Evolutionary conservation across 2,113 vertebrate genomes (phyloP).

Genomic region (Eubucco bourcierii): DNA sequence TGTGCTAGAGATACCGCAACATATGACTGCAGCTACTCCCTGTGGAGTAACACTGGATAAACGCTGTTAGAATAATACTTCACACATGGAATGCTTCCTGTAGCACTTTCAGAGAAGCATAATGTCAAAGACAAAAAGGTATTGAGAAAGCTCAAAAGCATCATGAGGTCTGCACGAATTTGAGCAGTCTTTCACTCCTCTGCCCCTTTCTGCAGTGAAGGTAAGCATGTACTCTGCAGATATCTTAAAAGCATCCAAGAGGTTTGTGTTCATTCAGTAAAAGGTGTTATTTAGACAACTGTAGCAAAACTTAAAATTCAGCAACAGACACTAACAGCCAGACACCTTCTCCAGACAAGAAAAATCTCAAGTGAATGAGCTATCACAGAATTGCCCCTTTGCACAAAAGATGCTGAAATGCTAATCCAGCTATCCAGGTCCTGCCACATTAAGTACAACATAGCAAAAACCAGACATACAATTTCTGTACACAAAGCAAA

Average conservation of each 20-base stretch:
- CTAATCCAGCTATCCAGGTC: background rate
- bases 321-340: background rate
- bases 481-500: slow-evolving; percentile 27
- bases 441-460: background rate
- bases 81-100: background rate
- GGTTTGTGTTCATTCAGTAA: background rate
- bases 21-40: background rate
- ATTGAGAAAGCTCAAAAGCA: background rate
- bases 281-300: background rate
- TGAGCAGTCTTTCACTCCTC: background rate
- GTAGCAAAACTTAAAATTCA: background rate
- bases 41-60: background rate
- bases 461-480: slow-evolving; percentile 1
- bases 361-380: background rate
- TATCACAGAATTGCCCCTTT: background rate
- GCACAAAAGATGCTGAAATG: background rate
- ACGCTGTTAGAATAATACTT: background rate
- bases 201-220: background rate
- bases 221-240: background rate
- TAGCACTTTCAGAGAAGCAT: background rate
- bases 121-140: background rate
- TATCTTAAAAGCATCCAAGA: background rate
- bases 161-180: background rate
- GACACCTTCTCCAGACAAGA: background rate
- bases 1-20: background rate